phyloP scores from a whole-genome alignment of 2,797 vertebrate genomes.

The Poeciliopsis gracilis region DNA sequence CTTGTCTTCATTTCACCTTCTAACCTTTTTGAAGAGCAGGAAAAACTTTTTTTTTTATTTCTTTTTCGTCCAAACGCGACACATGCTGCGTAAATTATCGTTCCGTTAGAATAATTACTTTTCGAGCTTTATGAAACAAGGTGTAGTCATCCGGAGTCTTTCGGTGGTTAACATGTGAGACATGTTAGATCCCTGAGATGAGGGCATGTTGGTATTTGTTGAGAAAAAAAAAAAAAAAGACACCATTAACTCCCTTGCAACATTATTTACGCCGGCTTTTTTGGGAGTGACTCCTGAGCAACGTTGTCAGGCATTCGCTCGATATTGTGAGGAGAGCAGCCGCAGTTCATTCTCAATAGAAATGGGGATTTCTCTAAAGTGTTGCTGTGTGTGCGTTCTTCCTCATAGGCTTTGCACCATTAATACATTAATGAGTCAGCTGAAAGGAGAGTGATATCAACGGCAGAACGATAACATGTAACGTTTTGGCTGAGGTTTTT shows the following conservation, averaged over 20 bases:
- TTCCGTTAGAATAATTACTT: conserved; percentile 3
- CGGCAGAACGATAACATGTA: not conserved
- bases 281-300: not conserved
- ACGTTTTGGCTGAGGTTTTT: not conserved
- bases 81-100: not conserved
- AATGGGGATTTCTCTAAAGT: conserved; percentile 26
- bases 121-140: conserved; percentile 33
- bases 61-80: not conserved
- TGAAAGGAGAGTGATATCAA: conserved; percentile 30
- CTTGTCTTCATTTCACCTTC: not conserved
- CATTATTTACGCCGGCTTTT: not conserved
- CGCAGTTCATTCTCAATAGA: conserved; percentile 16
- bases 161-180: conserved; percentile 60
- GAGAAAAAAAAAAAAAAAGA: not conserved
- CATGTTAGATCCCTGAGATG: not conserved
- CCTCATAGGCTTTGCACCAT: conserved; percentile 1
- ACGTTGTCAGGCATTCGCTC: not conserved
- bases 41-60: not conserved
- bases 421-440: conserved; percentile 37
- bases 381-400: not conserved
- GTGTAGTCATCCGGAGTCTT: conserved; percentile 51
- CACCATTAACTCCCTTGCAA: not conserved
- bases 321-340: not conserved
- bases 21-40: not conserved
- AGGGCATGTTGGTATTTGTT: conserved; percentile 10